Conservation (phyloP, 2,888 invertebrate genomes). For the Thecocarcelia acutangulata region DNA sequence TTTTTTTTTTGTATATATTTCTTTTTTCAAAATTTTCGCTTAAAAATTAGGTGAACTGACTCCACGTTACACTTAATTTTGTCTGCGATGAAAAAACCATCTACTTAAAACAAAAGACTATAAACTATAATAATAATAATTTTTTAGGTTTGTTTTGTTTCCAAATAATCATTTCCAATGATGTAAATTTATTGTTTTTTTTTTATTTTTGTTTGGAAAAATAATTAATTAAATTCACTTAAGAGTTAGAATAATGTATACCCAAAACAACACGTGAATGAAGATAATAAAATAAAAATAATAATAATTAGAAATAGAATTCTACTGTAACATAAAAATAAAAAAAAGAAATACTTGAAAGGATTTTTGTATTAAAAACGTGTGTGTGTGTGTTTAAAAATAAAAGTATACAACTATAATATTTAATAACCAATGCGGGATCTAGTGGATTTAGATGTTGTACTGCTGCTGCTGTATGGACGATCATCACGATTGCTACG, state of each 20-base stretch:
- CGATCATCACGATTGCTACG: slow-evolving; percentile 82
- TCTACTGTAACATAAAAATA: slow-evolving; percentile 2
- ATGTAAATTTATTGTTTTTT: slow-evolving; percentile 37
- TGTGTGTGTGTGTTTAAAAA: slow-evolving; percentile 1
- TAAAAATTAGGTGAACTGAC: slow-evolving; percentile 21
- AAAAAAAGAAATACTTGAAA: slow-evolving; percentile 42
- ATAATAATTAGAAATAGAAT: slow-evolving; percentile 36
- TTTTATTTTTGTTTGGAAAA: too few relatives aligned
- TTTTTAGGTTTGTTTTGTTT: slow-evolving; percentile 18
- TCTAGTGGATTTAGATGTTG: slow-evolving; percentile 79
- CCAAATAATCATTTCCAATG: slow-evolving; percentile 12
- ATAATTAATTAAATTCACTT: slow-evolving; percentile 55
- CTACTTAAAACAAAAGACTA: too few relatives aligned
- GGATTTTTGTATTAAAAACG: slow-evolving; percentile 1
- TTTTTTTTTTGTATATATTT: slow-evolving; percentile 16
- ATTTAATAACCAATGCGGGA: slow-evolving; percentile 76
- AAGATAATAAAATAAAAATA: neutral
- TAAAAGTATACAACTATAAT: neutral
- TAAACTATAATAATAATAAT: slow-evolving; percentile 21
- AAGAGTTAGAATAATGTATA: slow-evolving; percentile 33
- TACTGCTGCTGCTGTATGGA: slow-evolving; percentile 84
- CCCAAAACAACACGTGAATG: slow-evolving; percentile 1
- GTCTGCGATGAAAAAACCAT: slow-evolving; percentile 30
- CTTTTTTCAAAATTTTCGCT: slow-evolving; percentile 6
- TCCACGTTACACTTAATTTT: slow-evolving; percentile 61